Evolutionary conservation across 1,140 invertebrate species (phyloP).

Genomic region (Hirudo medicinalis): DNA sequence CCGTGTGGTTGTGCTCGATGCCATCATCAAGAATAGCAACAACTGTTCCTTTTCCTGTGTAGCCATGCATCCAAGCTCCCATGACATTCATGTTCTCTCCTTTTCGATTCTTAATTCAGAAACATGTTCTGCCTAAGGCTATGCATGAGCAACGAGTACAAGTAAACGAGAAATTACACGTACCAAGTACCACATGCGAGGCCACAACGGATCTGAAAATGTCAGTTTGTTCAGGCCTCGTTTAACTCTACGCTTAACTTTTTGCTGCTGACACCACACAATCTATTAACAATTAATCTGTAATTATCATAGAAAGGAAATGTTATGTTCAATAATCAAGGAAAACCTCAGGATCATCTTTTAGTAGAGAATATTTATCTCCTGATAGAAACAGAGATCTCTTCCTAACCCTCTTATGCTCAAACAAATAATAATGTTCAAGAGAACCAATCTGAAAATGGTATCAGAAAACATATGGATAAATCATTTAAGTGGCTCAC

Average conservation of each 20-base stretch:
- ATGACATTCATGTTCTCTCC: slow-evolving; percentile 34
- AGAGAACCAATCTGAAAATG: too few relatives aligned
- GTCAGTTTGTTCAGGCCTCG: slow-evolving; percentile 6
- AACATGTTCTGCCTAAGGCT: not conserved
- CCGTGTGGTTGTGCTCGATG: slow-evolving; percentile 39
- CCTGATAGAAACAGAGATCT: too few relatives aligned
- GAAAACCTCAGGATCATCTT: too few relatives aligned
- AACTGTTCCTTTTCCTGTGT: slow-evolving; percentile 37
- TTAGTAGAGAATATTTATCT: too few relatives aligned
- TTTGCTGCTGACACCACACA: slow-evolving; percentile 14
- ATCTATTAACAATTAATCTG: not conserved
- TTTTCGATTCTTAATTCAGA: not conserved
- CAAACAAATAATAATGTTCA: too few relatives aligned
- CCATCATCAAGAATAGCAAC: slow-evolving; percentile 43
- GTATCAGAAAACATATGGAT: too few relatives aligned
- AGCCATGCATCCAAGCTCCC: slow-evolving; percentile 38
- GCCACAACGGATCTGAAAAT: slow-evolving; percentile 74
- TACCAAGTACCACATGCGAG: slow-evolving; percentile 82
- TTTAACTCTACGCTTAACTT: slow-evolving; percentile 11
- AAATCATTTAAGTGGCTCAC: too few relatives aligned
- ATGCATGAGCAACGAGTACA: not conserved
- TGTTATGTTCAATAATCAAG: too few relatives aligned
- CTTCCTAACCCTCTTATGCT: too few relatives aligned
- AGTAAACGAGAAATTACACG: slow-evolving; percentile 23
- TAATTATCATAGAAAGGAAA: not conserved